phyloP scores from a whole-genome alignment of 1,140 invertebrate genomes.

The Euwallacea fornicatus region DNA sequence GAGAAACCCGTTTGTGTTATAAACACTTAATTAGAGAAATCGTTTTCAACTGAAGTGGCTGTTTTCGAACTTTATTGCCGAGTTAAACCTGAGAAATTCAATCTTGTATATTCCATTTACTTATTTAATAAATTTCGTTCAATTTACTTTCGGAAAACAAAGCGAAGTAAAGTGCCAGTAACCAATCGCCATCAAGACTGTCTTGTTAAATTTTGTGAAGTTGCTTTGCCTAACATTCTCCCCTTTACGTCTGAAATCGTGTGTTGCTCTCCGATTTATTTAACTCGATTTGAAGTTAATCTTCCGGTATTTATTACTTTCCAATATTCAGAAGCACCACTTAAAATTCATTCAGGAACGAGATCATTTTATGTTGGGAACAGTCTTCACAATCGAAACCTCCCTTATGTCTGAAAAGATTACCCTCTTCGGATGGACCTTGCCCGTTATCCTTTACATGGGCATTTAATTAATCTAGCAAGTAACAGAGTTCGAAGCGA shows the following conservation, averaged over 20 bases:
- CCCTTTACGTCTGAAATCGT: slow-evolving; percentile 3
- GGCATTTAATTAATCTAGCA: slow-evolving; percentile 11
- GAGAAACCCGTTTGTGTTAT: no score
- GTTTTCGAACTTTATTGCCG: no score
- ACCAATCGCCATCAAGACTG: slow-evolving; percentile 1
- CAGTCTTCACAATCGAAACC: neutral
- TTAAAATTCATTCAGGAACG: slow-evolving; percentile 15
- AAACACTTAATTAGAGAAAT: no score
- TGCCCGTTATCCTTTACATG: no score
- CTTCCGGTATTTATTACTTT: slow-evolving; percentile 21
- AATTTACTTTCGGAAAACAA: neutral
- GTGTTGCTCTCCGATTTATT: slow-evolving; percentile 13
- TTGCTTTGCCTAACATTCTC: slow-evolving; percentile 3
- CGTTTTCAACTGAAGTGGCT: no score
- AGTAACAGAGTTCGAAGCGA: slow-evolving; percentile 5
- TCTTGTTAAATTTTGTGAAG: slow-evolving; percentile 11
- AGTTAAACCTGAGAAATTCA: neutral
- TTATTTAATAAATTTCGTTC: neutral
- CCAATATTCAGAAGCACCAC: slow-evolving; percentile 13
- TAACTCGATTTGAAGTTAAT: slow-evolving; percentile 22
- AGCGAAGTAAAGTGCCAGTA: neutral
- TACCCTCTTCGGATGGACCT: no score
- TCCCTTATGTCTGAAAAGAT: no score
- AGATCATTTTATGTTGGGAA: slow-evolving; percentile 12
- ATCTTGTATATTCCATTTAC: neutral